Percentiles rank a stretch among this genome's conserved stretches.
Evolutionary conservation across 2,113 vertebrate species (phyloP).

Genomic region (Bambusicola thoracicus): DNA sequence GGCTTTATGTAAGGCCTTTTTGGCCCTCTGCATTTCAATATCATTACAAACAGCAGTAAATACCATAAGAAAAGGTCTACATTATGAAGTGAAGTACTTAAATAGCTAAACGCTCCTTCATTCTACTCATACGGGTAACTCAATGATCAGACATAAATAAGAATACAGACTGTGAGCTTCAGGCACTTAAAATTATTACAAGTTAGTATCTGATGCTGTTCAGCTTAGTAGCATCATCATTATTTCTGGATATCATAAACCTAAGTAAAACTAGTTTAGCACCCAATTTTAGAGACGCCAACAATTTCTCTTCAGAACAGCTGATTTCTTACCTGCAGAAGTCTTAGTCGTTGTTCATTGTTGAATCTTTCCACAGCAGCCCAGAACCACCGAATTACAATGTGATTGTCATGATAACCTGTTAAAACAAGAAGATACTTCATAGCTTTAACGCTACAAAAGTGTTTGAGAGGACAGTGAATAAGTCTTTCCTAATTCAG

Average conservation of each 20-base stretch:
- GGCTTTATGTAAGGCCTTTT: neutral
- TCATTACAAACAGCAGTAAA: neutral
- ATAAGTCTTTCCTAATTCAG: neutral
- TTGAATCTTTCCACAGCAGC: conserved; percentile 98
- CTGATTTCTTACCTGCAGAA: conserved; percentile 88
- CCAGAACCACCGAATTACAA: conserved; percentile 99
- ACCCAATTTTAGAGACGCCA: neutral
- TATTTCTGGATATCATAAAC: neutral
- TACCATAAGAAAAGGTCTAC: neutral
- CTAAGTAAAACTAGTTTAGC: neutral
- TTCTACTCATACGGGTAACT: neutral
- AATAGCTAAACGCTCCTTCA: neutral
- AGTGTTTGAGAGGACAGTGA: neutral
- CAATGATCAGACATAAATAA: neutral
- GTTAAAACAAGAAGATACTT: conserved; percentile 28
- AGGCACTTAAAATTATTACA: neutral
- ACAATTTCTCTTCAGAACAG: neutral
- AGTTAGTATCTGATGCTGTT: neutral
- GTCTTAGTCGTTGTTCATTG: conserved; percentile 95
- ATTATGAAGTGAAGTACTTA: neutral
- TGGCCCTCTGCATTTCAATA: neutral
- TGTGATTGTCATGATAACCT: conserved; percentile 99
- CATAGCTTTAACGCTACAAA: neutral
- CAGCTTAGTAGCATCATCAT: neutral
- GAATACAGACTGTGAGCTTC: neutral